Evolutionary conservation across 2,888 invertebrate genomes (phyloP).

Genomic region (Mimas tiliae): DNA sequence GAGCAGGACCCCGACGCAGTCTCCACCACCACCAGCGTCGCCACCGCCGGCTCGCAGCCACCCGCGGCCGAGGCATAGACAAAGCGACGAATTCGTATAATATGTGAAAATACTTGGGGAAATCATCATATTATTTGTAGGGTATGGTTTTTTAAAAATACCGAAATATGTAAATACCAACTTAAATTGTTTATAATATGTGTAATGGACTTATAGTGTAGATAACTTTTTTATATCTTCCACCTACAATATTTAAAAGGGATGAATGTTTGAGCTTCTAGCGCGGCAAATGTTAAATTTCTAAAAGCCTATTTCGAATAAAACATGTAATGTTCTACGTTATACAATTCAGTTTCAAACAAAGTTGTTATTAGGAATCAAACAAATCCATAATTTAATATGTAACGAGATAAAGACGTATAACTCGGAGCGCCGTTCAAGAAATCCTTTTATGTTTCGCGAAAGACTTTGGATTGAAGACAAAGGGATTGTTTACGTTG

Average conservation of each 20-base stretch:
- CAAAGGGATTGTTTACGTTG: constrained; percentile 29
- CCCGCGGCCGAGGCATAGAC: constrained; percentile 57
- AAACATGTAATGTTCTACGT: neutral
- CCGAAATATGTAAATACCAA: too few relatives aligned
- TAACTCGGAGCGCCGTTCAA: constrained; percentile 24
- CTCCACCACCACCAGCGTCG: constrained; percentile 82
- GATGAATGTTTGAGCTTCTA: too few relatives aligned
- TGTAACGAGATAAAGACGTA: constrained; percentile 27
- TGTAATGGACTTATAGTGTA: too few relatives aligned
- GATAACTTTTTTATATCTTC: too few relatives aligned
- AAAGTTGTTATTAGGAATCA: constrained; percentile 1
- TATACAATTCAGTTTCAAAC: neutral
- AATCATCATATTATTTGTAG: neutral
- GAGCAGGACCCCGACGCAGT: constrained; percentile 85
- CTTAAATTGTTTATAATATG: too few relatives aligned
- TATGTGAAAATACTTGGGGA: neutral
- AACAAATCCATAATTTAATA: constrained; percentile 18
- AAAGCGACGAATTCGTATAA: neutral
- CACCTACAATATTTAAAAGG: too few relatives aligned
- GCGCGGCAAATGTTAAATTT: too few relatives aligned
- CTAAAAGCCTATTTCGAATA: neutral
- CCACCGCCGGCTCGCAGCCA: constrained; percentile 57
- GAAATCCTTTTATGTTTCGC: constrained; percentile 27
- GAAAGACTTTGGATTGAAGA: constrained; percentile 24
- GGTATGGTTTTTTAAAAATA: too few relatives aligned